Percentiles rank a stretch among this genome's conserved stretches.
phyloP scores from a whole-genome alignment of 2,888 invertebrate species.

The Synergus japonicus region DNA sequence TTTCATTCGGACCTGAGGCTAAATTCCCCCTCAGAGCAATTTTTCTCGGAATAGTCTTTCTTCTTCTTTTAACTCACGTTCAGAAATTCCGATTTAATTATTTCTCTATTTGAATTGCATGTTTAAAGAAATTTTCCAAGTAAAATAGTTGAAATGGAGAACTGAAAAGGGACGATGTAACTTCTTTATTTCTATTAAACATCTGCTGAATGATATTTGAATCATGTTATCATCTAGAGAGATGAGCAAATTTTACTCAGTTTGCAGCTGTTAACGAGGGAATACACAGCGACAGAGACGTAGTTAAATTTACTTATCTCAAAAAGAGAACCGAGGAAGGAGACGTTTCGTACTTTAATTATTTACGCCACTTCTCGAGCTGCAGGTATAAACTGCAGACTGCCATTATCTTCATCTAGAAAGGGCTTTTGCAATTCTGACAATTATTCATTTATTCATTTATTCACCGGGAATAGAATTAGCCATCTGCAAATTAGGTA shows the following conservation, averaged over 20 bases:
- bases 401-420: conserved; percentile 17
- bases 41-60: conserved; percentile 13
- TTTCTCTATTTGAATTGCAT: not conserved
- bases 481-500: too few species aligned
- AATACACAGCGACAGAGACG: conserved; percentile 1
- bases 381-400: not conserved
- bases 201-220: conserved; percentile 4
- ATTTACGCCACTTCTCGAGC: conserved; percentile 20
- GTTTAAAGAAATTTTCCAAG: too few species aligned
- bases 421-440: not conserved
- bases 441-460: conserved; percentile 21
- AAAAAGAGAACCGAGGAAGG: conserved; percentile 5
- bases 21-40: conserved; percentile 16
- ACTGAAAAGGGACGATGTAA: not conserved
- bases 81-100: conserved; percentile 2
- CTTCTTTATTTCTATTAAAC: not conserved
- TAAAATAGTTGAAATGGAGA: not conserved
- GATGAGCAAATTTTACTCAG: conserved; percentile 23
- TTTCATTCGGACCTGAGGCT: conserved; percentile 16
- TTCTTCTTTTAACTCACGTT: not conserved
- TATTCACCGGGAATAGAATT: not conserved
- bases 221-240: conserved; percentile 24
- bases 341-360: conserved; percentile 15
- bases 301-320: conserved; percentile 16
- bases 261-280: conserved; percentile 34